These are phyloP conservation scores for Cromileptes altivelis DNA, from an alignment of 2,113 vertebrate genomes.

Conservation along the genomic window DNA sequence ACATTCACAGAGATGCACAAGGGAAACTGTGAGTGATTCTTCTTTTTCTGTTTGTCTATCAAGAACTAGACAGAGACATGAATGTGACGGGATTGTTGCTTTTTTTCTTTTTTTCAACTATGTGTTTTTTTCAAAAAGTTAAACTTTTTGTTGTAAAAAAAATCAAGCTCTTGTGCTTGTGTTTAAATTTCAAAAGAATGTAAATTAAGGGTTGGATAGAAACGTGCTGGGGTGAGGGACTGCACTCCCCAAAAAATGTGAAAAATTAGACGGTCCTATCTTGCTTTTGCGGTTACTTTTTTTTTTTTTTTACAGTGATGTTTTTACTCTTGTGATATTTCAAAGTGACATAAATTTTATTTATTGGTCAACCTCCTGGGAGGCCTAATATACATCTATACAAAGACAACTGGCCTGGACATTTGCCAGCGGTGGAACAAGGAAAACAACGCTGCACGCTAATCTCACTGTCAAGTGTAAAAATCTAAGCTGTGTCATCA, in stretches of 20 bases:
- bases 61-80: constrained; percentile 82
- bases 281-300: constrained; percentile 77
- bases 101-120: constrained; percentile 67
- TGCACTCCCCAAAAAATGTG: constrained; percentile 86
- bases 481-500: constrained; percentile 82
- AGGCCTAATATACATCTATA: constrained; percentile 89
- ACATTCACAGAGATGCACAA: constrained; percentile 88
- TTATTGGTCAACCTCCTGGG: constrained; percentile 87
- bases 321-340: constrained; percentile 84
- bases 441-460: constrained; percentile 86
- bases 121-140: constrained; percentile 85
- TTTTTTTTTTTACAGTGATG: constrained; percentile 76
- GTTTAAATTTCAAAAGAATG: constrained; percentile 88
- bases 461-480: constrained; percentile 80
- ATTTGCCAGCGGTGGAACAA: constrained; percentile 79
- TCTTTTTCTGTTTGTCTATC: constrained; percentile 46
- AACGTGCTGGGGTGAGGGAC: constrained; percentile 84
- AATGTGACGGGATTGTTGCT: constrained; percentile 70
- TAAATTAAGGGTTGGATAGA: constrained; percentile 89
- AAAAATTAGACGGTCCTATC: constrained; percentile 82
- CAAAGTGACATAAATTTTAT: constrained; percentile 87
- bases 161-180: constrained; percentile 96
- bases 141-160: constrained; percentile 90
- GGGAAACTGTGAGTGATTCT: constrained; percentile 76
- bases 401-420: constrained; percentile 83